These are phyloP conservation scores for Ectropis grisescens DNA, from an alignment of 1,140 invertebrate species.

Conservation along the genomic window DNA sequence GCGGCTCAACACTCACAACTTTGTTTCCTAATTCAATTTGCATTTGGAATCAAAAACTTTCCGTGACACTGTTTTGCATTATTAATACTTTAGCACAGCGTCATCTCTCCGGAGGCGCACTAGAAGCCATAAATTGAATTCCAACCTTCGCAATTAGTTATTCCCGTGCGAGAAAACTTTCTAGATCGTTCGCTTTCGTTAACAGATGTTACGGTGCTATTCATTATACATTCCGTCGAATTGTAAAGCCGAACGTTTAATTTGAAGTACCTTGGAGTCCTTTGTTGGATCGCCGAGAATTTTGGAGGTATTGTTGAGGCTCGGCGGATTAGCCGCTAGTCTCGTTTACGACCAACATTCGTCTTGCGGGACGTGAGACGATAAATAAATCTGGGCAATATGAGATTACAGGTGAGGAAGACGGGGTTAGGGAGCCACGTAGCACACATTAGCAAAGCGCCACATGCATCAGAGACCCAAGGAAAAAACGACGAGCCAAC, in stretches of 20 bases:
- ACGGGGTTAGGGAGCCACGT: conserved; percentile 1
- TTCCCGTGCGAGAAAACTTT: conserved; percentile 69
- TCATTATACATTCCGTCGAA: conserved; percentile 70
- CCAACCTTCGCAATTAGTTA: conserved; percentile 70
- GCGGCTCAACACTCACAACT: conserved; percentile 44
- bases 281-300: conserved; percentile 58
- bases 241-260: conserved; percentile 68
- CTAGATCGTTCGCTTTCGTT: conserved; percentile 69
- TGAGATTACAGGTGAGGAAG: conserved; percentile 9
- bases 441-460: no score
- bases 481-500: conserved; percentile 4
- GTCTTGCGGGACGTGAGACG: conserved; percentile 22
- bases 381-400: conserved; percentile 43
- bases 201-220: conserved; percentile 69
- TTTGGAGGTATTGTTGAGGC: conserved; percentile 45
- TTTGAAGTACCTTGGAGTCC: conserved; percentile 63
- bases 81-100: conserved; percentile 64
- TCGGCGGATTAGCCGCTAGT: conserved; percentile 45
- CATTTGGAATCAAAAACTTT: conserved; percentile 68
- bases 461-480: conserved; percentile 11
- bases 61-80: conserved; percentile 70
- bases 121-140: conserved; percentile 69
- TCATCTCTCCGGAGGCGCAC: conserved; percentile 62
- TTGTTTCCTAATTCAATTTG: conserved; percentile 66
- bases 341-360: conserved; percentile 28